Percentiles rank a stretch among this genome's conserved stretches.
Evolutionary conservation across 2,797 vertebrate genomes (phyloP).

Genomic region (Smutsia temminckii): DNA sequence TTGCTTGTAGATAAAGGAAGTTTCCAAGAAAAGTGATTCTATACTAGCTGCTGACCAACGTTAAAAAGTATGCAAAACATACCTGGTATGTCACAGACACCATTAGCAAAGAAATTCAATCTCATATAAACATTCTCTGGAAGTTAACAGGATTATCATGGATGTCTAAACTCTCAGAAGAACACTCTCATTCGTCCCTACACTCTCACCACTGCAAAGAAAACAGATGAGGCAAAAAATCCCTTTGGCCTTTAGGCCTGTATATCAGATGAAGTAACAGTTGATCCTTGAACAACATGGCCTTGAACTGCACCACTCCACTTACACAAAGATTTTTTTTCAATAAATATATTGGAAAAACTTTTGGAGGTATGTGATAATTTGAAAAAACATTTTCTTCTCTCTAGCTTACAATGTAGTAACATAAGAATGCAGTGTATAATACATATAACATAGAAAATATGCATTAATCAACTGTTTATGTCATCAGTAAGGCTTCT

Average conservation of each 20-base stretch:
- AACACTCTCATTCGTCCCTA: constrained; percentile 19
- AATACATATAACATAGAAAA: too few relatives aligned
- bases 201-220: background rate
- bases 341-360: too few relatives aligned
- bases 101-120: constrained; percentile 29
- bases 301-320: too few relatives aligned
- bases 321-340: too few relatives aligned
- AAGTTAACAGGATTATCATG: background rate
- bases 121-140: background rate
- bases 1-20: background rate
- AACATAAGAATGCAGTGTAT: too few relatives aligned
- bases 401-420: too few relatives aligned
- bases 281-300: too few relatives aligned
- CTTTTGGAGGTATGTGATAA: too few relatives aligned
- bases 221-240: background rate
- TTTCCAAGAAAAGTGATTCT: background rate
- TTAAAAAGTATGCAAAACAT: constrained; percentile 29
- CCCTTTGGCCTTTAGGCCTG: background rate
- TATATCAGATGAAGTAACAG: background rate
- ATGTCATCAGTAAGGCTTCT: too few relatives aligned
- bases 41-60: background rate
- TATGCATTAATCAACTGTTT: too few relatives aligned
- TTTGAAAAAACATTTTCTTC: too few relatives aligned
- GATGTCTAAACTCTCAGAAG: background rate
- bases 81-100: background rate